Base-by-base conservation (phyloP, 2,888 invertebrate genomes). In the Megalurothrips usitatus region DNA sequence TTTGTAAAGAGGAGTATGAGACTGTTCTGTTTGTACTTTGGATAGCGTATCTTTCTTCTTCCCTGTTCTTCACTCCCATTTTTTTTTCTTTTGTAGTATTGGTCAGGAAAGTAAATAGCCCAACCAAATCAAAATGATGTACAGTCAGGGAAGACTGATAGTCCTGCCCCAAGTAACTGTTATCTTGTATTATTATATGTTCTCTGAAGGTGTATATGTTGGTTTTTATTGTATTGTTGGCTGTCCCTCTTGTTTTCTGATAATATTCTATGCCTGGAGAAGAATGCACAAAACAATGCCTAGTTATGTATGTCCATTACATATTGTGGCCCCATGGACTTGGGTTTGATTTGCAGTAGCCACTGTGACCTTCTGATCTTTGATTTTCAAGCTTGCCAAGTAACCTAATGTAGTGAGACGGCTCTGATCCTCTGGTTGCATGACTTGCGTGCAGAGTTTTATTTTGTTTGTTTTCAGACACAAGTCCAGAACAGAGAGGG, bases 201-300 rank as follows among this genome's bases (percentile, higher is more conserved):
- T 58, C 58, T 58, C n/a, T 19, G 58, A 26, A 75, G 68, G 68
- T 75, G 68, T 26, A 75, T 26, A 75, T 75, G 68, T 75, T 75
- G 23, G 68, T 75, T 75, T 75, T 75, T 75, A 75, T 75, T 75
- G 68, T 75, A 75, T 26, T 75, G 68, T 75, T 75, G 68, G 68
- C 23, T 75, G 68, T 75, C 68, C 26, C 68, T 75, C 58, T 75
- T 75, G 68, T 75, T 75, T 75, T 75, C 26, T 75, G 26, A 75
- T 75, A 75, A 75, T 75, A 26, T 26, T 75, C 68, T 75, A 26
- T 75, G 23, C 68, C 68, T 75, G 68, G 68, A 75, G 12, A 75
- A 23, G 68, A 75, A 75, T 75, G 68, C 68, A 75, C 68, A 75
- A 75, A 75, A 17, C 23, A 26, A 23, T 26, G 68, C 68, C 68